phyloP scores from a whole-genome alignment of 2,888 invertebrate genomes.

The Mythimna loreyi region DNA sequence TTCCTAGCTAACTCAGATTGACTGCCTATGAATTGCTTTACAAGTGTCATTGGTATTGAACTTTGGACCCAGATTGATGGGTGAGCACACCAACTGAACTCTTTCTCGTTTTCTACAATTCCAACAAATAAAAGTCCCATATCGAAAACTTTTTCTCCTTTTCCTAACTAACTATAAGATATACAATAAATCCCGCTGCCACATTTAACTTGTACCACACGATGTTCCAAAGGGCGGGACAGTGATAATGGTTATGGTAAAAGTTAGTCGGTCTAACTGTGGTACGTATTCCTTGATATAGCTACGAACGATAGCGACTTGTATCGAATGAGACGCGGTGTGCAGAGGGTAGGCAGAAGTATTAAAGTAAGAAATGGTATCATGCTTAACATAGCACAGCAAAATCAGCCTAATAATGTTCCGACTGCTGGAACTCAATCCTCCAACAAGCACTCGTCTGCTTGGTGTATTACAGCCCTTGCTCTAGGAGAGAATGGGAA shows the following conservation, averaged over 20 bases:
- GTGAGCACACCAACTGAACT: neutral
- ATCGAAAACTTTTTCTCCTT: neutral
- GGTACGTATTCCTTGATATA: conserved; percentile 72
- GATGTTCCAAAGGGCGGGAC: conserved; percentile 79
- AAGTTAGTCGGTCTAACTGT: conserved; percentile 83
- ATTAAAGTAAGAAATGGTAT: neutral
- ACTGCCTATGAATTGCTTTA: no score
- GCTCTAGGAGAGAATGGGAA: no score
- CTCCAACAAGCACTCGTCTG: no score
- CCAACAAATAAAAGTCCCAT: neutral
- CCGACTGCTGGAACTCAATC: no score
- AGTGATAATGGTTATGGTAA: conserved; percentile 88
- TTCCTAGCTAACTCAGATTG: no score
- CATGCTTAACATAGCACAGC: no score
- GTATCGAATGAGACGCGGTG: conserved; percentile 60
- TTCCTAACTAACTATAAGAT: neutral
- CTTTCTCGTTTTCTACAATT: neutral
- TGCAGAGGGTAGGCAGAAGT: conserved; percentile 32
- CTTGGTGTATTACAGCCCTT: no score
- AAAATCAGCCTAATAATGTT: no score
- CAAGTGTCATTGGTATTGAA: no score
- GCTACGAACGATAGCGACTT: conserved; percentile 70
- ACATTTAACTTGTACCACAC: conserved; percentile 67
- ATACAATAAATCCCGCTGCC: conserved; percentile 39
- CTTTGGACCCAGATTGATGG: no score